Evolutionary conservation across 2,888 invertebrate species (phyloP).

Genomic region (Antitype chi): DNA sequence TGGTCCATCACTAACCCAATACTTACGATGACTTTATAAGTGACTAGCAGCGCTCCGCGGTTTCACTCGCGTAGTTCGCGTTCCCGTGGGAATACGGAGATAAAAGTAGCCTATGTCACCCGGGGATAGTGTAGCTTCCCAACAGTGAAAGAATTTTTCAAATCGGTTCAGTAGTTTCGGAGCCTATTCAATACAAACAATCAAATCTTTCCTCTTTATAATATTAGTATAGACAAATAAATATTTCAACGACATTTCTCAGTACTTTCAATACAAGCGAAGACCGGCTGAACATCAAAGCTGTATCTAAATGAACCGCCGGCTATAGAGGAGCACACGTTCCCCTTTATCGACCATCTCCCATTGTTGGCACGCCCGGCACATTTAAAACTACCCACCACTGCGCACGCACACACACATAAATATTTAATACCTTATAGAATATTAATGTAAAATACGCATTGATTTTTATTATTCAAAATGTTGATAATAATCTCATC

Average conservation of each 20-base stretch:
- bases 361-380: conserved; percentile 76
- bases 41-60: no score
- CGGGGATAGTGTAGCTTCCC: no score
- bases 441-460: conserved; percentile 60
- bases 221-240: no score
- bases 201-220: no score
- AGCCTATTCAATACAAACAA: no score
- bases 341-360: conserved; percentile 74
- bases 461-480: conserved; percentile 60
- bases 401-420: conserved; percentile 55
- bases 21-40: no score
- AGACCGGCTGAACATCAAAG: conserved; percentile 61
- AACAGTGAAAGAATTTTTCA: no score
- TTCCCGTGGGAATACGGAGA: no score
- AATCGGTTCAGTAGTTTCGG: no score
- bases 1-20: not conserved
- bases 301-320: conserved; percentile 44
- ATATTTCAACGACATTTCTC: conserved; percentile 1
- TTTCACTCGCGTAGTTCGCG: no score
- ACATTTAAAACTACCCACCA: conserved; percentile 63
- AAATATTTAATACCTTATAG: conserved; percentile 47
- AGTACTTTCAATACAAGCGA: conserved; percentile 32
- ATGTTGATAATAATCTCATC: conserved; percentile 48
- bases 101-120: no score
- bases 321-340: conserved; percentile 61